phyloP scores from a whole-genome alignment of 2,888 invertebrate species.

The Lepeophtheirus nordmannii region DNA sequence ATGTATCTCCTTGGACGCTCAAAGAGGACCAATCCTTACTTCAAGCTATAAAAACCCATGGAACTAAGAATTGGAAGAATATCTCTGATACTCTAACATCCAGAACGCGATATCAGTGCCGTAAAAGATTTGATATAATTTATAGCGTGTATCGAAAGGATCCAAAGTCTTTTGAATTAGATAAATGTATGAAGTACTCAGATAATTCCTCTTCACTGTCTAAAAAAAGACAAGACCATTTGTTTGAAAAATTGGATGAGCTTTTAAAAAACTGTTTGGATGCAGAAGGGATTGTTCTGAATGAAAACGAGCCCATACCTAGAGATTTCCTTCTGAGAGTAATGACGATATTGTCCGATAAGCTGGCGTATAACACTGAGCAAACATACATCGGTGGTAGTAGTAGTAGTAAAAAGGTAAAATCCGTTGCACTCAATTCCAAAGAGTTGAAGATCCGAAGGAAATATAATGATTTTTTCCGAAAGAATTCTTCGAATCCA shows the following conservation, averaged over 20 bases:
- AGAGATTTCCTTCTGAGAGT: not conserved
- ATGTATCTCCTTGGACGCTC: conserved; percentile 2
- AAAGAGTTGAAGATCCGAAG: not conserved
- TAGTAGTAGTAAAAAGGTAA: too few species aligned
- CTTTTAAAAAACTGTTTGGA: conserved; percentile 4
- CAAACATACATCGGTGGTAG: too few species aligned
- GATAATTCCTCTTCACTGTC: not conserved
- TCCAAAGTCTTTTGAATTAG: not conserved
- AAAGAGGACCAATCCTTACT: conserved; percentile 11
- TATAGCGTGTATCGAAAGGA: not conserved
- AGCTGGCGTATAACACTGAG: not conserved
- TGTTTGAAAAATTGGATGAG: not conserved
- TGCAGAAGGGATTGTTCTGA: not conserved
- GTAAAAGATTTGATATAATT: conserved; percentile 3
- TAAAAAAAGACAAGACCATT: not conserved
- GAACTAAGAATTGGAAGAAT: conserved; percentile 9
- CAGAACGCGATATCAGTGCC: conserved; percentile 12
- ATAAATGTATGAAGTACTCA: not conserved
- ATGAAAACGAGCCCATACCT: not conserved
- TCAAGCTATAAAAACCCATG: not conserved
- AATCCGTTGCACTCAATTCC: not conserved
- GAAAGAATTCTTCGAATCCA: not conserved
- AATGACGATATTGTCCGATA: not conserved
- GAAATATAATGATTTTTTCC: not conserved
- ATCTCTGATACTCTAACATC: not conserved